Evolutionary conservation across 2,797 vertebrate species (phyloP).

Genomic region (Falco columbarius): DNA sequence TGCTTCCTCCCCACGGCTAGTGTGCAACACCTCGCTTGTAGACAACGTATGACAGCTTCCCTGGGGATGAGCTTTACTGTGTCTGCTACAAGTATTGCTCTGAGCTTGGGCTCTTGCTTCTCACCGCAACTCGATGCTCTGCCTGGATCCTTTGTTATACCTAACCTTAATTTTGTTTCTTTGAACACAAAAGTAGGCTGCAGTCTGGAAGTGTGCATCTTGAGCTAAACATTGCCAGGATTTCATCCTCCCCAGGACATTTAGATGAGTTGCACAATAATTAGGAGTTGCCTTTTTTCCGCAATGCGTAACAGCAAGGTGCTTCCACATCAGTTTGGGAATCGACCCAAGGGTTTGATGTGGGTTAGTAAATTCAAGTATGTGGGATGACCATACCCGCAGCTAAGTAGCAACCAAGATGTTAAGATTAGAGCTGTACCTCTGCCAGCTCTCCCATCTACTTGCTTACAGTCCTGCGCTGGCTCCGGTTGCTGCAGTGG

Average conservation of each 20-base stretch:
- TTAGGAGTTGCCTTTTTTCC: neutral
- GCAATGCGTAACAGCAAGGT: rapidly evolving
- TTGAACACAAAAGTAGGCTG: neutral
- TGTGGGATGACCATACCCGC: neutral
- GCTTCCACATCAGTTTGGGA: neutral
- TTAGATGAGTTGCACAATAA: neutral
- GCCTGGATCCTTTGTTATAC: neutral
- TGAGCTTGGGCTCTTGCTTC: neutral
- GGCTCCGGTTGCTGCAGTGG: neutral
- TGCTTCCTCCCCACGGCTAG: neutral
- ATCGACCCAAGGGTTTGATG: neutral
- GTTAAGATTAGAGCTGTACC: conserved; percentile 6
- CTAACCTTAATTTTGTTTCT: neutral
- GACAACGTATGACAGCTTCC: neutral
- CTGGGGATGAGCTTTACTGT: neutral
- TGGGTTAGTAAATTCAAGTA: neutral
- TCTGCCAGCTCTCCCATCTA: neutral
- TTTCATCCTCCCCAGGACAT: neutral
- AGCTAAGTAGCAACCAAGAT: neutral
- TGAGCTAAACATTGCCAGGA: neutral
- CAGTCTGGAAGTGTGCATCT: neutral
- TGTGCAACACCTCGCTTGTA: neutral
- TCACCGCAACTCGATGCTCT: neutral
- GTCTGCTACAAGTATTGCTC: neutral
- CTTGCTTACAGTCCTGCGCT: neutral